These are phyloP conservation scores for Epizoanthus ramosus DNA, from an alignment of 92 coral and sea anemone species.

Conservation along the genomic window DNA sequence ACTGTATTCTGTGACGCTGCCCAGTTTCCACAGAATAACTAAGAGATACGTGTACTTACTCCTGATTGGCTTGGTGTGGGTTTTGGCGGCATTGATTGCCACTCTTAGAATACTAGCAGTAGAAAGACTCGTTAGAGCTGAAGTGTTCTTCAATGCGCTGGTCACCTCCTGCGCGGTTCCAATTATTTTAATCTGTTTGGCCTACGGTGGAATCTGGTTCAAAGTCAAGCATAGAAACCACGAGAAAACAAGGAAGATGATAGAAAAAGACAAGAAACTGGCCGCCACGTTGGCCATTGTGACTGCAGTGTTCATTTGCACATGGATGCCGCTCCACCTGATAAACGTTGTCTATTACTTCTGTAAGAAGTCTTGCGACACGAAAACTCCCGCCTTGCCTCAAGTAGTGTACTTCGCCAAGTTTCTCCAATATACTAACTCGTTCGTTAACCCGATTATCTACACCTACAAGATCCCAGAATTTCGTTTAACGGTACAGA, in stretches of 20 bases:
- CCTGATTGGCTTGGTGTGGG: constrained; percentile 22
- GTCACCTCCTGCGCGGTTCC: constrained; percentile 10
- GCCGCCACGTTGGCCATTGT: constrained; percentile 35
- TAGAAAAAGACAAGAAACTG: constrained; percentile 44
- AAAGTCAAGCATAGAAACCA: constrained; percentile 43
- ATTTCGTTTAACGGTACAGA: constrained; percentile 23
- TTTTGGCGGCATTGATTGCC: constrained; percentile 28
- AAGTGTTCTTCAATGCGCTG: constrained; percentile 24
- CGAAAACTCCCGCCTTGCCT: neutral
- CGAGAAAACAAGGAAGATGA: constrained; percentile 38
- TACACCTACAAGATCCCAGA: constrained; percentile 42
- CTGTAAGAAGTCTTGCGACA: constrained; percentile 8
- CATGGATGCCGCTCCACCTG: constrained; percentile 40
- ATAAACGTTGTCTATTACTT: constrained; percentile 28
- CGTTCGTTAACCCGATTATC: constrained; percentile 31
- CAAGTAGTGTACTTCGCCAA: constrained; percentile 38
- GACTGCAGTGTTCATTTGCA: constrained; percentile 18
- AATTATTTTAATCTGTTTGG: constrained; percentile 15
- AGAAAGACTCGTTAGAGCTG: neutral
- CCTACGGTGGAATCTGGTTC: constrained; percentile 39
- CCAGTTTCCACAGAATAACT: constrained; percentile 40
- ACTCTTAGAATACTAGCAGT: neutral
- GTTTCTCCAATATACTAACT: constrained; percentile 37
- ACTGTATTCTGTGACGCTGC: constrained; percentile 37
- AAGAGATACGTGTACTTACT: constrained; percentile 10